These are phyloP conservation scores for Drosophila chauvacae DNA, from an alignment of 1,140 invertebrate genomes.

Conservation along the genomic window DNA sequence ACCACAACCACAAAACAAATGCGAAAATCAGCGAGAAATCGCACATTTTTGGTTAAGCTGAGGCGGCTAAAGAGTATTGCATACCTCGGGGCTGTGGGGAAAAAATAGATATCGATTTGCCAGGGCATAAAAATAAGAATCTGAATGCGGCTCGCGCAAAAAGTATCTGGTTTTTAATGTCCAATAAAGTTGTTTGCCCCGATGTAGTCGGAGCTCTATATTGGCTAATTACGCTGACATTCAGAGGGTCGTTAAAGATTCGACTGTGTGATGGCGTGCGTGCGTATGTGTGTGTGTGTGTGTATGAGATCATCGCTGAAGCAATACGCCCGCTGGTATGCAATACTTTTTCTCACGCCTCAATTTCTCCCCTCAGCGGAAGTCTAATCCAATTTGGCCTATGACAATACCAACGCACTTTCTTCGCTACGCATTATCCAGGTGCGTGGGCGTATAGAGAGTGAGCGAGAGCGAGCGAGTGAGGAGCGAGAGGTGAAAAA, in stretches of 20 bases:
- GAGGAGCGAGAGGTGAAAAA: conserved; percentile 25
- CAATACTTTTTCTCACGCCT: conserved; percentile 64
- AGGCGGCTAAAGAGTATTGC: conserved; percentile 70
- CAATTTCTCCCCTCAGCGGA: conserved; percentile 40
- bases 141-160: conserved; percentile 7
- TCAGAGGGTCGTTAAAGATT: conserved; percentile 9
- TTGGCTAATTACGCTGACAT: conserved; percentile 45
- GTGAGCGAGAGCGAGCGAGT: conserved; percentile 26
- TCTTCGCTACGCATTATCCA: conserved; percentile 71
- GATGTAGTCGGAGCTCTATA: conserved; percentile 31
- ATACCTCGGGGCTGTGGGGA: conserved; percentile 66
- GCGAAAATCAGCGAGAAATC: conserved; percentile 32
- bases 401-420: conserved; percentile 74
- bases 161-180: conserved; percentile 11
- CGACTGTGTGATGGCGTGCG: conserved; percentile 13
- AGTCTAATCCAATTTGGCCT: conserved; percentile 66
- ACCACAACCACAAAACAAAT: conserved; percentile 27
- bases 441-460: conserved; percentile 72
- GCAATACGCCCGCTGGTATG: conserved; percentile 68
- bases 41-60: conserved; percentile 12
- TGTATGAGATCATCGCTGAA: conserved; percentile 73
- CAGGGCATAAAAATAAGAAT: conserved; percentile 41
- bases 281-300: conserved; percentile 40
- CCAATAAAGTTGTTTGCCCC: conserved; percentile 22
- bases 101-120: conserved; percentile 81